These are phyloP conservation scores for Eupeodes luniger DNA, from an alignment of 2,888 invertebrate species.

Conservation along the genomic window DNA sequence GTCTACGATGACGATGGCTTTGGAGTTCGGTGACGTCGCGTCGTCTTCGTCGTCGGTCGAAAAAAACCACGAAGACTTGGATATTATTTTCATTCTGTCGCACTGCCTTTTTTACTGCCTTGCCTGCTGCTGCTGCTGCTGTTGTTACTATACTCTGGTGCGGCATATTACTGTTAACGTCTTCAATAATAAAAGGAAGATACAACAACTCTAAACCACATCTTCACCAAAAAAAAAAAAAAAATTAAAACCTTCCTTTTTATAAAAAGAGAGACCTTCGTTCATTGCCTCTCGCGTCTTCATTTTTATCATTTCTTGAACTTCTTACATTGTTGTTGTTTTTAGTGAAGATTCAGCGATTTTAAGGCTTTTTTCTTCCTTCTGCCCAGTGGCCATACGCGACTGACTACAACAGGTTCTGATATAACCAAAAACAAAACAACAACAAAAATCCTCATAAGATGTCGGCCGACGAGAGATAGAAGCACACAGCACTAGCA, in stretches of 20 bases:
- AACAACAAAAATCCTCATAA: constrained; percentile 78
- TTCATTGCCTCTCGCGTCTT: constrained; percentile 22
- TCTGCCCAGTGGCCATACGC: constrained; percentile 62
- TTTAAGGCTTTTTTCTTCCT: constrained; percentile 53
- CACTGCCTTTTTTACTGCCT: constrained; percentile 50
- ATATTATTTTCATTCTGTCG: constrained; percentile 65
- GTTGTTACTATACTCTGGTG: constrained; percentile 28
- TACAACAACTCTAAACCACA: constrained; percentile 31
- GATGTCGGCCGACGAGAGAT: constrained; percentile 77
- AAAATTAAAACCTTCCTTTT: constrained; percentile 31
- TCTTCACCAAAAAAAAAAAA: not conserved
- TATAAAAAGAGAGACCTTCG: constrained; percentile 43
- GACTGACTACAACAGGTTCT: constrained; percentile 76
- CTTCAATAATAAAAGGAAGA: constrained; percentile 42
- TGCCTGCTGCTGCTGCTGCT: not conserved
- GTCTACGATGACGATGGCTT: not conserved
- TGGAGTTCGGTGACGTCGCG: not conserved
- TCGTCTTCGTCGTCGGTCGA: not conserved
- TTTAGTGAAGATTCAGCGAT: constrained; percentile 25
- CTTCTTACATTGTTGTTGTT: constrained; percentile 27
- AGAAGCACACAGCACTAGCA: constrained; percentile 68
- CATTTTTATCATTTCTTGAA: constrained; percentile 59
- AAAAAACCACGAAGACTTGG: constrained; percentile 4
- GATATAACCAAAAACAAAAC: constrained; percentile 77
- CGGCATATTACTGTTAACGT: constrained; percentile 64